Evolutionary conservation across 2,888 invertebrate genomes (phyloP).

Genomic region (Drepana falcataria): DNA sequence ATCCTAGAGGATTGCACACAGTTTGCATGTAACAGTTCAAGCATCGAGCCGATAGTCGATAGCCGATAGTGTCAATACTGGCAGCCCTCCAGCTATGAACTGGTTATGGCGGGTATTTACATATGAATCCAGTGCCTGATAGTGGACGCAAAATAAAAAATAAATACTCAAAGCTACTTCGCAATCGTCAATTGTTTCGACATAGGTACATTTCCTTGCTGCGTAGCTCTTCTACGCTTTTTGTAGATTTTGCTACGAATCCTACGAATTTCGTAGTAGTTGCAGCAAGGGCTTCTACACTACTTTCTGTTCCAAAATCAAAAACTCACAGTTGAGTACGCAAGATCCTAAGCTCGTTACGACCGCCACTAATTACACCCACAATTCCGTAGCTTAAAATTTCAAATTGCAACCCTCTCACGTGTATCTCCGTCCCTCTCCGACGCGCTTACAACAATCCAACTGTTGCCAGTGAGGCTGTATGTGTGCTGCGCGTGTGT

Average conservation of each 20-base stretch:
- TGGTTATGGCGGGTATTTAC: constrained; percentile 38
- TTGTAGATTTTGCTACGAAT: constrained; percentile 4
- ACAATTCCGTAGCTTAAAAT: constrained; percentile 66
- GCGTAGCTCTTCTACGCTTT: neutral
- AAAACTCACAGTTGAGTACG: constrained; percentile 55
- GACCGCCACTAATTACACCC: constrained; percentile 66
- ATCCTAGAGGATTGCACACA: constrained; percentile 12
- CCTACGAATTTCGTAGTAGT: constrained; percentile 3
- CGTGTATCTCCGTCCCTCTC: constrained; percentile 35
- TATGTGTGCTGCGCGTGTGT: constrained; percentile 46
- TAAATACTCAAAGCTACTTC: neutral
- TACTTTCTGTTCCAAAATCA: constrained; percentile 31
- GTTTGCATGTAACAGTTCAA: constrained; percentile 2
- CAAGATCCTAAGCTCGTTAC: constrained; percentile 62
- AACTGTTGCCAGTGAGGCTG: constrained; percentile 50
- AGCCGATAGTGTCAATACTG: constrained; percentile 62
- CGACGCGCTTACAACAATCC: constrained; percentile 52
- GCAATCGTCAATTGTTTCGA: neutral
- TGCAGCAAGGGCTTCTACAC: constrained; percentile 1
- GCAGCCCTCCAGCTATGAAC: constrained; percentile 49
- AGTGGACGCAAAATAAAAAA: constrained; percentile 9
- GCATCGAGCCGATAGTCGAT: constrained; percentile 19
- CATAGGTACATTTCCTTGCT: neutral
- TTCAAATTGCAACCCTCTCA: constrained; percentile 53
- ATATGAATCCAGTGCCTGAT: constrained; percentile 32